Base-by-base conservation (phyloP, 2,797 vertebrate species). In the Dromococcyx pavoninus region DNA sequence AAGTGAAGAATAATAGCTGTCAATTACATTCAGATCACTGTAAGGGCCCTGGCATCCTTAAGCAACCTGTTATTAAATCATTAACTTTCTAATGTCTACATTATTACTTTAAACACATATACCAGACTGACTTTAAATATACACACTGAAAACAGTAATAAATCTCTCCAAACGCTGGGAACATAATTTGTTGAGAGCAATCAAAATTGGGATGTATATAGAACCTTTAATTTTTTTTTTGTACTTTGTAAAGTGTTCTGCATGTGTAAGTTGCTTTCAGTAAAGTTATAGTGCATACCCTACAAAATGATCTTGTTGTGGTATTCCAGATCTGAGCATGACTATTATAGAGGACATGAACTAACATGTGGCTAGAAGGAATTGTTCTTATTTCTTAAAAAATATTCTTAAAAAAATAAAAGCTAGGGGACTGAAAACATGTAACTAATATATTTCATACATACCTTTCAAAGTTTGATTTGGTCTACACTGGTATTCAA, bases 1-100 rank as follows among this genome's bases (percentile, higher is more conserved):
- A 83, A 95, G 44, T 64, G 57, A 93, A 79, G 86, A 93, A 88
- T 86, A 96, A 95, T 86, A 61, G 57, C 76, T 94, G 91, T 65
- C 91, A 93, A 39, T 93, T 95, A 71, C 1, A 1, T 94, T 53
- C 71, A 74, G 80, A 91, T 73, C 65, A 72, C 46, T 43, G 28
- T 43, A 54, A 83, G 57, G 65, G 30, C 43, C 56, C 32, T 54
- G 37, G 23, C 37, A 62, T 50, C 88, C 71, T 67, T 44, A 53
- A 54, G 43, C 46, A 74, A 61, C 61, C 69, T 77, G 67, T 75
- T 88, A 86, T 84, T 86, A 77, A 78, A 75, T 51, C 18, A 25
- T 43, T 88, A 92, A 60, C 37, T 69, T 91, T 93, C 79, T 64
- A n/a, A 88, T 86, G 87, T 61, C 79, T 82, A 54, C 72, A 79